Evolutionary conservation across 2,113 vertebrate genomes (phyloP).

Genomic region (Gracilinanus agilis): DNA sequence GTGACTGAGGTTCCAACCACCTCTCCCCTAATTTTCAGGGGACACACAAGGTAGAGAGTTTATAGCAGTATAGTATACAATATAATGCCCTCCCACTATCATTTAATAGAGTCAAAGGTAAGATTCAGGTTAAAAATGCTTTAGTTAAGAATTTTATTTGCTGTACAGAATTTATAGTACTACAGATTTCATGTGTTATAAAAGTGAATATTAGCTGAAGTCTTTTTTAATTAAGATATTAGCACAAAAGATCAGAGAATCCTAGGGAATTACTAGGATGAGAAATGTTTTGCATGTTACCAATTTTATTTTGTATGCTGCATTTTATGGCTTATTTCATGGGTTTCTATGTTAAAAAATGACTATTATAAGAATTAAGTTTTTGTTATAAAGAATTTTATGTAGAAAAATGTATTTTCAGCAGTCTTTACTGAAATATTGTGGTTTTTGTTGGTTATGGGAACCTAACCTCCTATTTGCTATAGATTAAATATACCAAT

Average conservation of each 20-base stretch:
- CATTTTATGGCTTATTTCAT: background rate
- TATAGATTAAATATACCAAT: background rate
- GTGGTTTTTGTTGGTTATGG: background rate
- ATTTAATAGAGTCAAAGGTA: background rate
- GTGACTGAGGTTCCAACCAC: background rate
- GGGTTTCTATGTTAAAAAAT: background rate
- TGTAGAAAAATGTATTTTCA: background rate
- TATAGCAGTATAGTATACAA: background rate
- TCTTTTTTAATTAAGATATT: background rate
- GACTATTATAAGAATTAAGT: background rate
- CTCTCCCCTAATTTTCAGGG: background rate
- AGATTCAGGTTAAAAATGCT: background rate
- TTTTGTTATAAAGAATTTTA: background rate
- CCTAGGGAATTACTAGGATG: background rate
- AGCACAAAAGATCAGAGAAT: background rate
- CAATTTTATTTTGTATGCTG: background rate
- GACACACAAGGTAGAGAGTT: background rate
- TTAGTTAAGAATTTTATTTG: background rate
- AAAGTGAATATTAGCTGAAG: background rate
- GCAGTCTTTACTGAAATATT: background rate
- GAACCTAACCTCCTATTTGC: background rate
- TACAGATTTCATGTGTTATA: background rate
- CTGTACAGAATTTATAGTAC: background rate
- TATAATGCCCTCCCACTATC: background rate
- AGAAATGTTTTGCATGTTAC: background rate